Conservation (phyloP, 35 echinoderm and acorn worm species). For the Stichopus chloronotus region DNA sequence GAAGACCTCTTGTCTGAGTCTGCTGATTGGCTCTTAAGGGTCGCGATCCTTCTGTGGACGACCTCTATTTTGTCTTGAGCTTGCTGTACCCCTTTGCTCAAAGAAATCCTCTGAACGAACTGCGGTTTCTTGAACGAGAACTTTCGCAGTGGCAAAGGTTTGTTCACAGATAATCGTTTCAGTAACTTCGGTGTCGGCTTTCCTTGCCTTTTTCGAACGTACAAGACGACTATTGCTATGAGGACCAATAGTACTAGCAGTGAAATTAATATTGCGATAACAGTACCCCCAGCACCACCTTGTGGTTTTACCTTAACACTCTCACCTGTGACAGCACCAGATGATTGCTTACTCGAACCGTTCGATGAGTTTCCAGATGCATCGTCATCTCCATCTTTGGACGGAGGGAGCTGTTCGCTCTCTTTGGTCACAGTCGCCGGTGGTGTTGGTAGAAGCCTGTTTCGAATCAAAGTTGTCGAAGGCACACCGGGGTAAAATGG, state of each 20-base stretch:
- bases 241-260: constrained; percentile 15
- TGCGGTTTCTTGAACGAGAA: constrained; percentile 28
- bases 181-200: constrained; percentile 20
- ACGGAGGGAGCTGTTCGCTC: background rate
- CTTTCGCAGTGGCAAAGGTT: constrained; percentile 1
- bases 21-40: background rate
- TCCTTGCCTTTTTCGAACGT: constrained; percentile 16
- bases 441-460: background rate
- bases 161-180: constrained; percentile 39
- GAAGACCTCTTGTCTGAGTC: constrained; percentile 22
- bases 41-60: constrained; percentile 30
- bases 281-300: background rate
- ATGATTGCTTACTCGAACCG: background rate
- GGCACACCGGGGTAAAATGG: background rate
- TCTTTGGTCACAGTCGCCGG: background rate
- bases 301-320: background rate
- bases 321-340: background rate
- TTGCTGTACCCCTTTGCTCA: constrained; percentile 31
- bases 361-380: background rate
- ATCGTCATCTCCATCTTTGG: background rate
- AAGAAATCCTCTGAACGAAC: constrained; percentile 4
- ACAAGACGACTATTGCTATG: constrained; percentile 6
- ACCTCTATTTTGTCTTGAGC: constrained; percentile 42
- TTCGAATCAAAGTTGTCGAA: background rate
- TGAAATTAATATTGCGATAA: constrained; percentile 29